Evolutionary conservation across 2,113 vertebrate genomes (phyloP).

Genomic region (Channa maculata): DNA sequence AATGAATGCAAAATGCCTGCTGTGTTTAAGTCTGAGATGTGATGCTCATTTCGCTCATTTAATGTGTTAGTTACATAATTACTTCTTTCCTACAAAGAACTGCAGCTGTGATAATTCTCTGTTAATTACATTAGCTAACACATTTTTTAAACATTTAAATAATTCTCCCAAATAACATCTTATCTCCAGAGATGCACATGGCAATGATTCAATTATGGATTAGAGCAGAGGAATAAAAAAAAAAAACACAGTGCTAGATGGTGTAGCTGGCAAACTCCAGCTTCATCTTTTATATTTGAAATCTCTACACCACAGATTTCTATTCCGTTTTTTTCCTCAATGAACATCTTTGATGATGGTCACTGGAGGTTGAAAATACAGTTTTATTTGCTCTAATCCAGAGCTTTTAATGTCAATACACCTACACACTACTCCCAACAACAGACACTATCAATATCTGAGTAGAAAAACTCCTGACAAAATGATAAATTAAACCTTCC

Average conservation of each 20-base stretch:
- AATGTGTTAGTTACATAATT: conserved; percentile 84
- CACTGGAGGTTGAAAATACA: conserved; percentile 33
- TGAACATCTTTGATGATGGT: conserved; percentile 24
- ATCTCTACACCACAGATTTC: conserved; percentile 46
- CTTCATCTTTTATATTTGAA: conserved; percentile 42
- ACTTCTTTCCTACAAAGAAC: conserved; percentile 77
- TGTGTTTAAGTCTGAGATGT: conserved; percentile 66
- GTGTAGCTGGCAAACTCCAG: conserved; percentile 43
- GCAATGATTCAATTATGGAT: conserved; percentile 80
- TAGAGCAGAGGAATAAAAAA: conserved; percentile 3
- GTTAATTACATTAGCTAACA: conserved; percentile 85
- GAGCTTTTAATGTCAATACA: conserved; percentile 37
- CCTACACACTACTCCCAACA: conserved; percentile 25
- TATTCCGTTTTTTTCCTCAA: conserved; percentile 31
- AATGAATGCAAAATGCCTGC: conserved; percentile 63
- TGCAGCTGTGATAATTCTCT: conserved; percentile 84
- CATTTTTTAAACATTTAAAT: conserved; percentile 79
- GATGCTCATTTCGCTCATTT: conserved; percentile 83
- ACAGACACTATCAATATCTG: conserved; percentile 47
- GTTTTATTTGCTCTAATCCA: conserved; percentile 51
- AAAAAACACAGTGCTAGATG: conserved; percentile 26
- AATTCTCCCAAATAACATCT: conserved; percentile 81
- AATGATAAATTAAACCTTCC: conserved; percentile 58
- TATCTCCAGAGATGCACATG: conserved; percentile 81
- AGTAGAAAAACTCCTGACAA: conserved; percentile 57